These are phyloP conservation scores for Gambusia yucatana DNA, from an alignment of 2,797 vertebrate species.

Conservation along the genomic window DNA sequence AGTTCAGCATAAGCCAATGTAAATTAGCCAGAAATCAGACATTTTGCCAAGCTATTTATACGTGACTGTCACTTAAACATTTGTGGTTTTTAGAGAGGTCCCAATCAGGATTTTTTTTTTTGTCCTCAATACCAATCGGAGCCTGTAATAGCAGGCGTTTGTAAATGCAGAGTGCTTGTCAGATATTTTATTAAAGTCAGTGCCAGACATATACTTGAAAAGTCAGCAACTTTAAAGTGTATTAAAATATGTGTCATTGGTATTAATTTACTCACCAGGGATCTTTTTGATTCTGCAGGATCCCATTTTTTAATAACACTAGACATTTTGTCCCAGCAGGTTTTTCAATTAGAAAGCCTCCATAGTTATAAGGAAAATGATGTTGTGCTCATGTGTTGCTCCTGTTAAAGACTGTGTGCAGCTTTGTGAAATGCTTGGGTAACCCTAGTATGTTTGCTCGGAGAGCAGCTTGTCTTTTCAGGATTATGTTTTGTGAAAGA, in stretches of 20 bases:
- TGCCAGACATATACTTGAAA: not conserved
- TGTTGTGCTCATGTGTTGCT: not conserved
- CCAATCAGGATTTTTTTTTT: not conserved
- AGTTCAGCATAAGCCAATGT: not conserved
- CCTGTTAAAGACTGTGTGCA: not conserved
- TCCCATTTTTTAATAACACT: not conserved
- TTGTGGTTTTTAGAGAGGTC: not conserved
- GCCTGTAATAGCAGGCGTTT: not conserved
- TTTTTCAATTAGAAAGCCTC: not conserved
- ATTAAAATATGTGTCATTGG: not conserved
- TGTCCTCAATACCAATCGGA: not conserved
- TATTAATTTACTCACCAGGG: not conserved
- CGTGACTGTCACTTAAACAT: not conserved
- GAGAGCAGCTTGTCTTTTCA: constrained; percentile 1
- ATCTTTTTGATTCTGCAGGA: not conserved
- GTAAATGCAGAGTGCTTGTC: not conserved
- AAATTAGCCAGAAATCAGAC: not conserved
- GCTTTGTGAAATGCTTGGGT: not conserved
- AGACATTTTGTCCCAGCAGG: not conserved
- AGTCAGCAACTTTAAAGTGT: not conserved
- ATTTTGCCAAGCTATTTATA: not conserved
- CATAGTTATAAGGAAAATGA: not conserved
- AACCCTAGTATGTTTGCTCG: not conserved
- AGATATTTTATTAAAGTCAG: not conserved
- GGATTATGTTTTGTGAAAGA: not conserved